phyloP scores from a whole-genome alignment of 2,797 vertebrate genomes.

The Aphelocoma californica region DNA sequence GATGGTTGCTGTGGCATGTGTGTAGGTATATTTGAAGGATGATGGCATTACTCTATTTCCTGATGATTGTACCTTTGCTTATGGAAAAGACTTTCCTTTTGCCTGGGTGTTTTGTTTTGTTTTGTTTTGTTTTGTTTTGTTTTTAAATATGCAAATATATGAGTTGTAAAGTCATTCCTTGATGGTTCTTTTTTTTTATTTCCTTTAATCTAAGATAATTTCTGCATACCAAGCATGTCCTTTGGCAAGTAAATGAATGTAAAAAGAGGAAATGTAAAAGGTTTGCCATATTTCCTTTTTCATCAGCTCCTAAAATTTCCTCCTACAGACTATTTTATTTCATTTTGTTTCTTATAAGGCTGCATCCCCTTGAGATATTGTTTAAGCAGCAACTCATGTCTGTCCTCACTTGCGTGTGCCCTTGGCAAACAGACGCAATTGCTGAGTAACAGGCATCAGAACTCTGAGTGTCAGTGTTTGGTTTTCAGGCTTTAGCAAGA shows the following conservation, averaged over 20 bases:
- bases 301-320: neutral
- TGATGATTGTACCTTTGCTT: neutral
- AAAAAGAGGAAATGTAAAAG: neutral
- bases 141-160: neutral
- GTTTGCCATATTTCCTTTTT: neutral
- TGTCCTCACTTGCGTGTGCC: neutral
- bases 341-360: constrained; percentile 4
- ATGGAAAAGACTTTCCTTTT: neutral
- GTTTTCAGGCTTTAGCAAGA: constrained; percentile 29
- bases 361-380: neutral
- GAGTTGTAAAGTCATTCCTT: neutral
- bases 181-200: neutral
- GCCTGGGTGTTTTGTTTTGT: neutral
- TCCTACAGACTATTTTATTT: neutral
- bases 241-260: neutral
- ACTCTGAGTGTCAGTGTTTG: constrained; percentile 42
- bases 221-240: neutral
- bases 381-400: neutral
- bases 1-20: neutral
- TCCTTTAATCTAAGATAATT: neutral
- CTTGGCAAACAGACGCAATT: neutral
- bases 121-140: too few species aligned
- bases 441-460: constrained; percentile 12
- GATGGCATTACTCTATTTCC: neutral
- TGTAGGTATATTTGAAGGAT: neutral